Base-by-base conservation (phyloP, 2,888 invertebrate species). In the Dryococelus australis region DNA sequence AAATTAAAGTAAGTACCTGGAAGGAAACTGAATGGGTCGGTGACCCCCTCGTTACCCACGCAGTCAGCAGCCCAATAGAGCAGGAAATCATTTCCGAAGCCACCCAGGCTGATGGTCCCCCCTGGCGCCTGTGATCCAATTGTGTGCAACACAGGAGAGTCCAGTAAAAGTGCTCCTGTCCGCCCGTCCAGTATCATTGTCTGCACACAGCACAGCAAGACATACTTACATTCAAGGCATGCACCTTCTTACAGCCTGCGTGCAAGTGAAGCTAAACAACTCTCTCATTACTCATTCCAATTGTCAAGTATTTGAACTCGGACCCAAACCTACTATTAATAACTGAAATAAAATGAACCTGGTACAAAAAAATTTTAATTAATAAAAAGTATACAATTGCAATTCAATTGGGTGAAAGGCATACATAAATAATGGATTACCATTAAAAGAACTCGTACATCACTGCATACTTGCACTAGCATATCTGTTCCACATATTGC, bases 51-150 rank as follows among this genome's bases (percentile, higher is more conserved):
- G 92, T 93, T 85, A 92, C 92, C 88, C 92, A 94, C 91, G 90
- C 96, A 96, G 90, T 96, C 95, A 0, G 95, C 94, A 53, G 95
- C 95, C 97, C 97, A 97, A 91, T 96, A 96, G 0, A 97, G 91
- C 91, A 96, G 97, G 91, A 96, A 94, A 91, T 97, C 97, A 90
- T 96, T 96, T 0, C 97, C 97, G 89, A 93, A 93, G 13, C 93
- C 94, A 89, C 94, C 94, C 88, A 94, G 93, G 26, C 94, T 94
- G 84, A 95, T 90, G 0, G 94, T 93, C 43, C 95, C 91, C 20
- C 94, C 94, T 28, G 94, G 94, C 91, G 94, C 93, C 91, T 95
- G 95, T 0, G 94, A 93, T 26, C 95, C 94, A 78, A 95, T 92
- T 27, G 94, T 94, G 90, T 95, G 95, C 89, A 93, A 92, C 35